Base-by-base conservation (phyloP, 1,140 invertebrate species). In the Drosophila virilis region DNA sequence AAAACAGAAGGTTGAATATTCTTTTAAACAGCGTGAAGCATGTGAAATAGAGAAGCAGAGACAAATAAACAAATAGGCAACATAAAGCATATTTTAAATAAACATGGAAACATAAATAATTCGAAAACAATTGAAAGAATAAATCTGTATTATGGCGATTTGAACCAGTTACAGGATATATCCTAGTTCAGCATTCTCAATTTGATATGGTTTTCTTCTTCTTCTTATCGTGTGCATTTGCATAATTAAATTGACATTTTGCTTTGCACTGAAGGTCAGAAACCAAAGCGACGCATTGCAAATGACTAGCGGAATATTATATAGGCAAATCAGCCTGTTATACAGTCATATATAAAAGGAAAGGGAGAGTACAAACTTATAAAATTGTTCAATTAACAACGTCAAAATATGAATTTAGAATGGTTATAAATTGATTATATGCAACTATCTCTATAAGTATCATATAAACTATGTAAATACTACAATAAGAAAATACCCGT, bases 191-290 rank as follows among this genome's bases (percentile, higher is more conserved):
- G 32, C 28, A 17, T 15, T 59, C 8, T 8, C 4, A 1, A 15
- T 7, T 22, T 10, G 22, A 28, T 45, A 17, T 17, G 5, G 10
- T 2, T 17, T 32, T 10, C 22, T 28, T 5, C 22, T 28, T 28
- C 22, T 5, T 28, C 15, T 32, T 74, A 51, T 61, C 22, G 45
- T 64, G 12, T 65, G 67, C 58, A 62, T 42, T 72, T 64, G 60
- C 50, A 58, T 70, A 74, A 84, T 71, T 69, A 64, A 67, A 64
- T 78, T 74, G 81, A 60, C 69, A 74, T 68, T 77, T 77, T 22
- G 65, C 57, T 59, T 46, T 55, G 13, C 10, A 5, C 17, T 61
- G 12, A 50, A 72, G 55, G 73, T 68, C 60, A 54, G 9, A 8
- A 13, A 17, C 8, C 12, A n/a, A 54, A 37, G 38, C 13, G n/a